phyloP scores from a whole-genome alignment of 2,888 invertebrate species.

The Metallyticus violacea region DNA sequence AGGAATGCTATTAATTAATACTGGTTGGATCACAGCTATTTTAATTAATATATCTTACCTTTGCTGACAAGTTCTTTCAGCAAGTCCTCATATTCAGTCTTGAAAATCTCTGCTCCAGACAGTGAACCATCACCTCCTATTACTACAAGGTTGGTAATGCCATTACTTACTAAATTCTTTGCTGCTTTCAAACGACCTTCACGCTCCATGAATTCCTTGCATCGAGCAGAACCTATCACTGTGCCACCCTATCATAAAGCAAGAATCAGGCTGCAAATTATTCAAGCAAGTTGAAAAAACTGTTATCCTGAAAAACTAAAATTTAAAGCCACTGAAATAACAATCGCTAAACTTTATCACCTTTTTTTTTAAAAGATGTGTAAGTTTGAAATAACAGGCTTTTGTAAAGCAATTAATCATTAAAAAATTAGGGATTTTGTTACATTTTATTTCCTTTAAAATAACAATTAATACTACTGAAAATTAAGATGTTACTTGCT shows the following conservation, averaged over 20 bases:
- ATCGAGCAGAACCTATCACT: constrained; percentile 96
- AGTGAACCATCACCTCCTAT: constrained; percentile 99
- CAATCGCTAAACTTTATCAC: no score
- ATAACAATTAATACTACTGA: no score
- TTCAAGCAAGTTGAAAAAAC: not conserved
- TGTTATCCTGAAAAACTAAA: not conserved
- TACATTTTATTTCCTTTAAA: no score
- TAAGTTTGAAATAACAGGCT: no score
- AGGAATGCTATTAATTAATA: no score
- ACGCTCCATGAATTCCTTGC: constrained; percentile 83
- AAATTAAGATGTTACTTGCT: no score
- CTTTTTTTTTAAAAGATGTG: no score
- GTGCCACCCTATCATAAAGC: constrained; percentile 77
- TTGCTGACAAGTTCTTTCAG: constrained; percentile 75
- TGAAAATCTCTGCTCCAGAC: constrained; percentile 94
- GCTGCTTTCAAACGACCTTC: constrained; percentile 92
- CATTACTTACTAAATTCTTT: constrained; percentile 78
- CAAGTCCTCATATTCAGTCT: constrained; percentile 86
- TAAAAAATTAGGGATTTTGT: no score
- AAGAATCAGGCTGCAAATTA: not conserved
- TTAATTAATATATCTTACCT: constrained; percentile 53
- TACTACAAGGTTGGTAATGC: constrained; percentile 92
- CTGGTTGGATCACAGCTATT: no score
- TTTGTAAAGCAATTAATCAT: no score
- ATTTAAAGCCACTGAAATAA: no score